Base-by-base conservation (phyloP, 1,140 invertebrate species). In the Acromyrmex echinatior region DNA sequence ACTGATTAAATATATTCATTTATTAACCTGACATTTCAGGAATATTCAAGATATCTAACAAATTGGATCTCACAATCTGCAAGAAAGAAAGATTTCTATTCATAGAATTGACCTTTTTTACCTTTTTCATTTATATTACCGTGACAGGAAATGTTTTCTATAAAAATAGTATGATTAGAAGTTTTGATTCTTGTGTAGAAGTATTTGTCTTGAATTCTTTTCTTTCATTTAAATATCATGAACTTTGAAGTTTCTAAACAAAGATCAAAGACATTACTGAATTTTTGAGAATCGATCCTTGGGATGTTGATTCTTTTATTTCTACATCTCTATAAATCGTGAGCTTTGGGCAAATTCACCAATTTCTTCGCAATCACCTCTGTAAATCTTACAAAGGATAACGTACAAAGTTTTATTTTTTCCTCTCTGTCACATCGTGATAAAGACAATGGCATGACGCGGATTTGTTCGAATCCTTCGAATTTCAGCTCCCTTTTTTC, bases 391-490 rank as follows among this genome's bases (percentile, higher is more conserved):
- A 25, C 63, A 28, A 39, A 39, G 49, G 63, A 25, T 53, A 68
- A 56, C 78, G 14, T 53, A 74, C 6, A 0, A 62, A 76, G 18
- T 84, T 76, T 62, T 12, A 14, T 58, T 63, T 76, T 84, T 84
- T 51, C 45, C 28, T 56, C 18, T 12, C 7, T 2, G 28, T 71
- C 65, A 56, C 49, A 28, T 71, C 49, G 21, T 12, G 78, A 81
- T 70, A 81, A 45, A 31, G 53, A n/a, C 76, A 25, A 45, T 16
- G 45, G 60, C 25, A 49, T 45, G 77, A 45, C 16, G n/a, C 21
- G n/a, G 31, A 68, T 70, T 80, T 39, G 65, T 53, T 81, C 49
- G 65, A 53, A 65, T 68, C 28, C n/a, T 35, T 35, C 16, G n/a
- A 31, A 62, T 45, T 18, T 76, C 28, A 10, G 25, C 9, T 21